phyloP scores from a whole-genome alignment of 2,797 vertebrate species.

The Monodelphis domestica region DNA sequence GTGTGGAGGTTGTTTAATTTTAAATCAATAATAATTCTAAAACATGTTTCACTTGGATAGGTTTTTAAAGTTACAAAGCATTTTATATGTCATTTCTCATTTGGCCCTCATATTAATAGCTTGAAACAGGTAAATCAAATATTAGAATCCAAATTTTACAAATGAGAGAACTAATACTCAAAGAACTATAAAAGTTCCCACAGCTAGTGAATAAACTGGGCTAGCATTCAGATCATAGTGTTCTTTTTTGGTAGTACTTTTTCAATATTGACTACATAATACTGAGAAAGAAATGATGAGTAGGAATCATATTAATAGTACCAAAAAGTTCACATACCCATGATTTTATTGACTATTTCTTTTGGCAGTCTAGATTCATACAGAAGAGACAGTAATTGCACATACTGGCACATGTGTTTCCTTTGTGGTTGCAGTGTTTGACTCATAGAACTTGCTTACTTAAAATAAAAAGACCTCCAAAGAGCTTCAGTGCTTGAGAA shows the following conservation, averaged over 20 bases:
- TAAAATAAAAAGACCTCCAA: background rate
- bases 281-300: conserved; percentile 14
- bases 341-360: background rate
- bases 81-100: background rate
- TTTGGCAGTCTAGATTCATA: background rate
- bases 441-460: background rate
- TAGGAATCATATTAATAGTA: background rate
- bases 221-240: background rate
- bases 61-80: background rate
- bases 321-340: background rate
- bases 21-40: background rate
- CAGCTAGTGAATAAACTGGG: background rate
- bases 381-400: background rate
- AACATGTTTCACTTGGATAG: background rate
- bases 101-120: background rate
- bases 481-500: background rate
- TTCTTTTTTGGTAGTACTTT: background rate
- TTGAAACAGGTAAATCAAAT: background rate
- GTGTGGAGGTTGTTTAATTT: background rate
- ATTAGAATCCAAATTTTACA: background rate
- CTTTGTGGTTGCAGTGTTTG: background rate
- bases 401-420: background rate
- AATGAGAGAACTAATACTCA: background rate
- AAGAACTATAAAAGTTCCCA: background rate
- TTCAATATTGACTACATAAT: background rate